Percentiles rank a stretch among this genome's conserved stretches.
phyloP scores from a whole-genome alignment of 2,888 invertebrate genomes.

The Machimus atricapillus region DNA sequence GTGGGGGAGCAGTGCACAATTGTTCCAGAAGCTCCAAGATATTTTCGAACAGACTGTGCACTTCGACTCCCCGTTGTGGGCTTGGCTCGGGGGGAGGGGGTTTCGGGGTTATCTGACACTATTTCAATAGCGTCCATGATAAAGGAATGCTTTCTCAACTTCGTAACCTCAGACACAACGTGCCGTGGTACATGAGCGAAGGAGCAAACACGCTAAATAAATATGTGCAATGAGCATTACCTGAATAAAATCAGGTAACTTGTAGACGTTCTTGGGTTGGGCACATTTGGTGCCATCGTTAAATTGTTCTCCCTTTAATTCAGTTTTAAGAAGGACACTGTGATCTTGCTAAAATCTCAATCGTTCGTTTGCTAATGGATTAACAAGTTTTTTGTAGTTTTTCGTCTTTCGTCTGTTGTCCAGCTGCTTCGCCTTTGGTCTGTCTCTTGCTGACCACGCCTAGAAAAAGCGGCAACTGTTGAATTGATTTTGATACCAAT shows the following conservation, averaged over 20 bases:
- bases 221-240: neutral
- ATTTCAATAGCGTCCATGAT: neutral
- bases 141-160: neutral
- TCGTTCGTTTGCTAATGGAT: neutral
- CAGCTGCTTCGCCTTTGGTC: neutral
- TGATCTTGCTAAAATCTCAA: neutral
- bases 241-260: neutral
- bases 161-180: neutral
- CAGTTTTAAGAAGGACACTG: neutral
- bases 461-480: neutral
- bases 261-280: neutral
- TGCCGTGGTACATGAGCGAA: neutral
- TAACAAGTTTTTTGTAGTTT: neutral
- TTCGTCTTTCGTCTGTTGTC: neutral
- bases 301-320: neutral
- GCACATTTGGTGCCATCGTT: neutral
- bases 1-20: neutral
- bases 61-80: neutral
- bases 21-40: neutral
- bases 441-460: neutral
- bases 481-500: neutral
- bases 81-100: neutral
- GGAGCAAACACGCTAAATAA: neutral
- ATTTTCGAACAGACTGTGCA: neutral
- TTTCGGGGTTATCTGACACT: neutral